Percentiles rank a stretch among this genome's conserved stretches.
phyloP scores from a whole-genome alignment of 2,113 vertebrate genomes.

The Myrmecophaga tridactyla region DNA sequence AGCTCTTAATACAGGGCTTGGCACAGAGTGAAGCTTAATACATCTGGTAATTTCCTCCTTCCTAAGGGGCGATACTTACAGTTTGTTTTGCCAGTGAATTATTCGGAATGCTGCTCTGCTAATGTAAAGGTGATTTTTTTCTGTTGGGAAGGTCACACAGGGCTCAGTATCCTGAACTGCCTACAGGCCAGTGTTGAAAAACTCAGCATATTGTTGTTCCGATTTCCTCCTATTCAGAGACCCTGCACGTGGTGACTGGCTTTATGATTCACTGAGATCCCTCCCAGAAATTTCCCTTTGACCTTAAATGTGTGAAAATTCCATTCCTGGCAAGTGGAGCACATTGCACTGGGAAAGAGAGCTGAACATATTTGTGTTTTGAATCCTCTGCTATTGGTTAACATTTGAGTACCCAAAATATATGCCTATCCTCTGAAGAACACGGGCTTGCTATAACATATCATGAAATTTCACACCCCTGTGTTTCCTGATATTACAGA shows the following conservation, averaged over 20 bases:
- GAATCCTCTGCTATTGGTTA: neutral
- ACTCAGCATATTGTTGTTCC: constrained; percentile 31
- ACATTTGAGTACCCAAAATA: neutral
- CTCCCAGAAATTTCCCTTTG: constrained; percentile 53
- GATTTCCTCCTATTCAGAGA: constrained; percentile 65
- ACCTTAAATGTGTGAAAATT: constrained; percentile 64
- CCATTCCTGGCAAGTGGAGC: constrained; percentile 50
- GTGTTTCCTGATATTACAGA: constrained; percentile 35
- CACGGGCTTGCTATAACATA: neutral
- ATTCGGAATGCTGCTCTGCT: neutral
- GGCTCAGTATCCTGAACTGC: constrained; percentile 52
- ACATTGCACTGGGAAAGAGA: constrained; percentile 15
- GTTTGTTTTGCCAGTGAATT: constrained; percentile 16
- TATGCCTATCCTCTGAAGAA: neutral
- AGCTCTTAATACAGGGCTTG: neutral
- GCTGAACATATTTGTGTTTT: neutral
- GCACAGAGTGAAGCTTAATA: neutral
- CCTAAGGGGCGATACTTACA: neutral
- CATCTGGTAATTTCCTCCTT: neutral
- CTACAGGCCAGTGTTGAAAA: constrained; percentile 18
- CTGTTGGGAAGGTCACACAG: constrained; percentile 51
- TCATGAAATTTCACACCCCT: neutral
- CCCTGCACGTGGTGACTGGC: neutral
- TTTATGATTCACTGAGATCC: constrained; percentile 57
- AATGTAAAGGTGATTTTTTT: constrained; percentile 42